Percentiles rank a stretch among this genome's conserved stretches.
Evolutionary conservation across 2,888 invertebrate genomes (phyloP).

Genomic region (Ypsolopha sequella): DNA sequence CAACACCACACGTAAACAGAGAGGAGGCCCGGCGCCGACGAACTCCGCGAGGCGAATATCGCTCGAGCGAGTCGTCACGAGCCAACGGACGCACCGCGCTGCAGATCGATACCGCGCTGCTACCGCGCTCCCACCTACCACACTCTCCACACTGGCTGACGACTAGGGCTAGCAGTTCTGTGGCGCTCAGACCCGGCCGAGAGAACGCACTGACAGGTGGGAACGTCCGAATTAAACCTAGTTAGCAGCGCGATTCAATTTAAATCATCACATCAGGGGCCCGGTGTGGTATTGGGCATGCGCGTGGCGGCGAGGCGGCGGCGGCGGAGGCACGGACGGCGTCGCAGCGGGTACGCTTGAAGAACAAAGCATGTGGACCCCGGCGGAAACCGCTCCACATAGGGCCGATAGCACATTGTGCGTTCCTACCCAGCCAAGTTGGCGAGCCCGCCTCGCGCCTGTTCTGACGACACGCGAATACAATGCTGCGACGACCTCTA

Average conservation of each 20-base stretch:
- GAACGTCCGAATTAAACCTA: constrained; percentile 28
- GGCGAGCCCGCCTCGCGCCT: neutral
- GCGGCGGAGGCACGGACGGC: constrained; percentile 33
- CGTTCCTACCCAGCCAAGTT: neutral
- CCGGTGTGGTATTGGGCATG: constrained; percentile 54
- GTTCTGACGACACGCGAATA: no score
- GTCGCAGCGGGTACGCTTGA: constrained; percentile 2
- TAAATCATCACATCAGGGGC: constrained; percentile 45
- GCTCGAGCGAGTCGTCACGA: constrained; percentile 57
- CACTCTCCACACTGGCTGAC: neutral
- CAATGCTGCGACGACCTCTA: neutral
- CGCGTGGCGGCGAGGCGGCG: constrained; percentile 41
- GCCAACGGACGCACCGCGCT: constrained; percentile 37
- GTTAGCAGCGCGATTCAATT: constrained; percentile 43
- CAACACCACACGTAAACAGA: constrained; percentile 51
- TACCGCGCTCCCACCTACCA: constrained; percentile 47
- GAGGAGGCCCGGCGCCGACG: constrained; percentile 57
- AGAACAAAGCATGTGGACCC: neutral
- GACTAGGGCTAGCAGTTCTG: neutral
- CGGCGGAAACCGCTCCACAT: neutral
- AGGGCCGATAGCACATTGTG: neutral
- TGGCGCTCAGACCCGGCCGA: neutral
- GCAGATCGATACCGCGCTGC: constrained; percentile 55
- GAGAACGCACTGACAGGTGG: neutral
- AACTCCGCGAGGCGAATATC: constrained; percentile 61